phyloP scores from a whole-genome alignment of 2,888 invertebrate genomes.

The Cephus sareptanus region DNA sequence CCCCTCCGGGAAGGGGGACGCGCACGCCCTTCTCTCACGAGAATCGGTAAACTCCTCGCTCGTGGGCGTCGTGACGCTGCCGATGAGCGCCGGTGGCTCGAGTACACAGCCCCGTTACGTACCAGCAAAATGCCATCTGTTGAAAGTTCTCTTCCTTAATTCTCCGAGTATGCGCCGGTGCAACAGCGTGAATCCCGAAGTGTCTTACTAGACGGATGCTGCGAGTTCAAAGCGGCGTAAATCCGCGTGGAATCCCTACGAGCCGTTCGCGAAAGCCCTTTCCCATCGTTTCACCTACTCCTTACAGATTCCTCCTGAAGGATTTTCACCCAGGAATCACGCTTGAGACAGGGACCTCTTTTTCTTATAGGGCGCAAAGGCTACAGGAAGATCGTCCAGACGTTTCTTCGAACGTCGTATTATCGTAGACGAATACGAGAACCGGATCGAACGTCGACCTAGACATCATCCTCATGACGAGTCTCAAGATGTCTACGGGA shows the following conservation, averaged over 20 bases:
- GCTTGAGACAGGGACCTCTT: too few species aligned
- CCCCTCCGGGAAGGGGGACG: neutral
- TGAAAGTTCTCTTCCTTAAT: neutral
- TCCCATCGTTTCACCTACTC: neutral
- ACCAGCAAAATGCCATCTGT: neutral
- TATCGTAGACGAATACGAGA: neutral
- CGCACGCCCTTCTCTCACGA: slow-evolving; percentile 42
- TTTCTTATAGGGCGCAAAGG: too few species aligned
- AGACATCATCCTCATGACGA: neutral
- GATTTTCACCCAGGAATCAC: neutral
- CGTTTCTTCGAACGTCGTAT: too few species aligned
- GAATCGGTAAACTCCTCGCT: slow-evolving; percentile 39
- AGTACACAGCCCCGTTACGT: neutral
- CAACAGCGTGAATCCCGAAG: neutral
- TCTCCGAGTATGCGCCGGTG: neutral
- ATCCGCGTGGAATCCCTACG: neutral
- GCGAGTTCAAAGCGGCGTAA: neutral
- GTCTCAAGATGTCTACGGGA: neutral
- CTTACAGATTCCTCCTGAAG: neutral
- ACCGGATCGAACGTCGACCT: neutral
- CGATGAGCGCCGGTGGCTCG: neutral
- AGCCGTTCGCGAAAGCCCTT: neutral
- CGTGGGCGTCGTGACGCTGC: slow-evolving; percentile 4
- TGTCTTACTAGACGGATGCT: neutral
- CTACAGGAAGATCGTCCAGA: too few species aligned